Percentiles rank a stretch among this genome's conserved stretches.
These are phyloP conservation scores for Fragum fragum DNA, from an alignment of 2,888 invertebrate species.

Conservation along the genomic window DNA sequence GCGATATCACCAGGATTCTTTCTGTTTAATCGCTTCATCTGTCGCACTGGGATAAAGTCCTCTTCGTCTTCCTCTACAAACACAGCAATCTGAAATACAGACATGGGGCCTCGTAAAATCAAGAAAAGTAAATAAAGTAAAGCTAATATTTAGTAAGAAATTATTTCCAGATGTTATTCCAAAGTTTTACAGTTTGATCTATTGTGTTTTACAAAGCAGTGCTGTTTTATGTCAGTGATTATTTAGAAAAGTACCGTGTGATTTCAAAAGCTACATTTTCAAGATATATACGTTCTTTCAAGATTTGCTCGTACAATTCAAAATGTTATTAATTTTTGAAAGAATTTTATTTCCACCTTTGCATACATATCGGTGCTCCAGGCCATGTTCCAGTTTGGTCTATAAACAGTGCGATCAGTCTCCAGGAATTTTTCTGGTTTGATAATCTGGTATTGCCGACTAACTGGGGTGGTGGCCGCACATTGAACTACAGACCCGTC, in stretches of 20 bases:
- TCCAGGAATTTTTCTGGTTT: conserved; percentile 30
- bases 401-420: conserved; percentile 23
- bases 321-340: no score
- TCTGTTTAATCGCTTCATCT: conserved; percentile 4
- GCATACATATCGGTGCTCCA: conserved; percentile 33
- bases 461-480: neutral
- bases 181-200: no score
- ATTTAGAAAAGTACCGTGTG: no score
- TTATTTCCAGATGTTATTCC: no score
- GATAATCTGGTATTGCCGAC: neutral
- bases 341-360: conserved; percentile 34
- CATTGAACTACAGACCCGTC: conserved; percentile 43
- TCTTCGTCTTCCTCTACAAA: neutral
- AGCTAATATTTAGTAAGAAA: no score
- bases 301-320: no score
- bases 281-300: no score
- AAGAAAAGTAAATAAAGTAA: no score
- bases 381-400: conserved; percentile 44
- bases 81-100: neutral
- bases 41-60: neutral
- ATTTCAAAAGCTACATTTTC: no score
- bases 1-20: neutral
- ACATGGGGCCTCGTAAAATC: no score
- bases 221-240: no score
- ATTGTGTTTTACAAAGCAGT: no score